phyloP scores from a whole-genome alignment of 1,140 invertebrate species.

The Leptopilina boulardi region DNA sequence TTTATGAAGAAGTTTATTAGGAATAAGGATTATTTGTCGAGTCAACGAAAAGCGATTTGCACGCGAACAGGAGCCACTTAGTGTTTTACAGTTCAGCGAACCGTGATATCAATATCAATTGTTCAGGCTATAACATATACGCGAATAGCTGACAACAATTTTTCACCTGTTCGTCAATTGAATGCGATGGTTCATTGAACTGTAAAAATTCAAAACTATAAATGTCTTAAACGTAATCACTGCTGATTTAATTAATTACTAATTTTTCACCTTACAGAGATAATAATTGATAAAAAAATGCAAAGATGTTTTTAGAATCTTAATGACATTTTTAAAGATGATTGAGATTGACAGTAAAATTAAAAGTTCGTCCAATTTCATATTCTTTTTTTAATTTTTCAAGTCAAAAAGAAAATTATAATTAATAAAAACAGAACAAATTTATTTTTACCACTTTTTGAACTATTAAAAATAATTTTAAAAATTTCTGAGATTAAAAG shows the following conservation, averaged over 20 bases:
- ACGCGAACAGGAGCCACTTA: constrained; percentile 49
- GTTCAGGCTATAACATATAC: constrained; percentile 49
- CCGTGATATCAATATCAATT: constrained; percentile 57
- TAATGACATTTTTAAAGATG: no score
- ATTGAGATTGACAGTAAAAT: no score
- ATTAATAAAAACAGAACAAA: no score
- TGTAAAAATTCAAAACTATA: constrained; percentile 42
- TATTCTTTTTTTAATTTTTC: no score
- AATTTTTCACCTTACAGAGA: no score
- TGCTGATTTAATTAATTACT: background rate
- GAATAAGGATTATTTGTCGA: constrained; percentile 60
- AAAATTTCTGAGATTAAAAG: no score
- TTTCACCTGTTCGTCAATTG: constrained; percentile 57
- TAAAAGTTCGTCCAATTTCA: no score
- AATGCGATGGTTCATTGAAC: constrained; percentile 65
- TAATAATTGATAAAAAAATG: no score
- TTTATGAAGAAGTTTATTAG: constrained; percentile 46
- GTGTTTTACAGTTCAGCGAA: constrained; percentile 66
- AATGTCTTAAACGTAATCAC: background rate
- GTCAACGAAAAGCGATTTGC: constrained; percentile 56
- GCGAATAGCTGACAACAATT: constrained; percentile 59
- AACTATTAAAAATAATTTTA: no score
- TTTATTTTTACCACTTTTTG: no score
- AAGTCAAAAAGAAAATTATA: no score
- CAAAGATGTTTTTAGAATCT: no score